These are phyloP conservation scores for Leptoclinus maculatus DNA, from an alignment of 2,797 vertebrate species.

Conservation along the genomic window DNA sequence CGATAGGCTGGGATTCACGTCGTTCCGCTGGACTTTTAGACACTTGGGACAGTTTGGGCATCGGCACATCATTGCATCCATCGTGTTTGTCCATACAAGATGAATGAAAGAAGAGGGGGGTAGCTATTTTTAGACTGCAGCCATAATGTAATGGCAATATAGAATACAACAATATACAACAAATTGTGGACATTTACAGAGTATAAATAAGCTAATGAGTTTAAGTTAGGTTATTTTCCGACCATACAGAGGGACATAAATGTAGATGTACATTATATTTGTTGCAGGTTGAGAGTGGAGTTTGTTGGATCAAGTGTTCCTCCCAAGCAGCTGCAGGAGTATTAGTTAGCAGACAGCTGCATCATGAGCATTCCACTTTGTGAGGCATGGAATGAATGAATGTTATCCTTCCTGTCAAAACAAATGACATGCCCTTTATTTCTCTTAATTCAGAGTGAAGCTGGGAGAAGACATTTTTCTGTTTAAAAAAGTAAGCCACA, in stretches of 20 bases:
- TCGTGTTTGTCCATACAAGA: not conserved
- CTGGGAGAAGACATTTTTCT: not conserved
- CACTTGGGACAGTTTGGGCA: constrained; percentile 28
- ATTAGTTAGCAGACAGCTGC: constrained; percentile 65
- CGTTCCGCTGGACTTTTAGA: constrained; percentile 10
- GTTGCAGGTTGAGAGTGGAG: not conserved
- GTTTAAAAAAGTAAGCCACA: not conserved
- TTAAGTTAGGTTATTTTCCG: not conserved
- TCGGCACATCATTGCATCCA: constrained; percentile 27
- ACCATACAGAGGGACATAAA: not conserved
- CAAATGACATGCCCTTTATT: not conserved
- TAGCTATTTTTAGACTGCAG: not conserved
- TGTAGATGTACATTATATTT: not conserved
- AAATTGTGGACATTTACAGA: not conserved
- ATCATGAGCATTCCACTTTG: constrained; percentile 37
- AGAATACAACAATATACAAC: not conserved
- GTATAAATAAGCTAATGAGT: not conserved
- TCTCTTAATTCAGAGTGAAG: not conserved
- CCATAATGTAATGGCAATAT: not conserved
- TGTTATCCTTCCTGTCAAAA: not conserved
- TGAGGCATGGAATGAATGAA: constrained; percentile 23
- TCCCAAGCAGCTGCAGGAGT: constrained; percentile 62
- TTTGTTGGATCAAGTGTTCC: constrained; percentile 52
- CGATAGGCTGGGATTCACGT: constrained; percentile 38
- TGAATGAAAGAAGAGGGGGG: constrained; percentile 14